Percentiles rank a stretch among this genome's conserved stretches.
Conservation (phyloP, 2,113 vertebrate genomes). For the Burhinus bistriatus region DNA sequence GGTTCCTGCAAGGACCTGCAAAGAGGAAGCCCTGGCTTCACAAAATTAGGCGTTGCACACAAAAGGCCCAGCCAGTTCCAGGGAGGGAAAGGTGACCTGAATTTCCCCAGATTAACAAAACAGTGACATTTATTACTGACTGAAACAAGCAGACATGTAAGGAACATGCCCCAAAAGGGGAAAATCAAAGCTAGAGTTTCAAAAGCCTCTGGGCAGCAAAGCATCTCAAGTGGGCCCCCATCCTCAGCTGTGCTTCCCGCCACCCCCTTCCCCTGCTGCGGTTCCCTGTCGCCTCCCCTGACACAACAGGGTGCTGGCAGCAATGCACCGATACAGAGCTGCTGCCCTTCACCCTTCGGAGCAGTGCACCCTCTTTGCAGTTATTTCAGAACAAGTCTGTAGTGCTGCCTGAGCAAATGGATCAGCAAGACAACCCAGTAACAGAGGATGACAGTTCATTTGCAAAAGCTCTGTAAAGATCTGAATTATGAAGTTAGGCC, state of each 20-base stretch:
- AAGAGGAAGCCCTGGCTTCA: not conserved
- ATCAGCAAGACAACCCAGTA: not conserved
- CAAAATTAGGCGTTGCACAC: not conserved
- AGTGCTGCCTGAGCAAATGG: not conserved
- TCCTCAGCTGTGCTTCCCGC: not conserved
- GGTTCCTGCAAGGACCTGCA: not conserved
- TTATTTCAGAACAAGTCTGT: not conserved
- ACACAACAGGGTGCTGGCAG: not conserved
- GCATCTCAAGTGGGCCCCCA: rapidly evolving
- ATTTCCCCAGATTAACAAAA: not conserved
- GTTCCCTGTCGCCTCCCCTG: not conserved
- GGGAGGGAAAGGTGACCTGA: not conserved
- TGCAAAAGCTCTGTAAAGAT: not conserved
- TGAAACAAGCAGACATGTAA: not conserved
- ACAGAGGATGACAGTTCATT: not conserved
- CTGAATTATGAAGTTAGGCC: not conserved
- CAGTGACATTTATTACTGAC: not conserved
- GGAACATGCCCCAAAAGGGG: not conserved
- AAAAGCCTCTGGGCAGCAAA: not conserved
- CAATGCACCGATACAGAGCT: rapidly evolving
- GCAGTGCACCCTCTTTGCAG: not conserved
- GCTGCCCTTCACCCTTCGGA: not conserved
- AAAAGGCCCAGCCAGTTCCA: not conserved
- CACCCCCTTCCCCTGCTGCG: not conserved
- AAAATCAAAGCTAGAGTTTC: not conserved